Evolutionary conservation across 2,113 vertebrate species (phyloP), one percentile per base, ranked within the genome.

Genomic region (Nothoprocta perdicaria): DNA sequence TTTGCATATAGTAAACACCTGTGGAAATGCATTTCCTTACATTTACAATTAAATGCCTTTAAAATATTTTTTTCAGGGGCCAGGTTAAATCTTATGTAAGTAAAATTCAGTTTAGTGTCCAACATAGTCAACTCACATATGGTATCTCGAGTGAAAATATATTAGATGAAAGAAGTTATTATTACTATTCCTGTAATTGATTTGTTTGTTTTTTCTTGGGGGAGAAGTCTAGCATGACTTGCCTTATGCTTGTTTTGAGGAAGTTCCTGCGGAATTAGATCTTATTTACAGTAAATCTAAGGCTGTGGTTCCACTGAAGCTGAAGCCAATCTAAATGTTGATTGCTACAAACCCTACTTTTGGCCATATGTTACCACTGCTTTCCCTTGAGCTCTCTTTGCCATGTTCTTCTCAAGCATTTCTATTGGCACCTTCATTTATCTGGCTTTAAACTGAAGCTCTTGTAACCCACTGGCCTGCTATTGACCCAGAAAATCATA

Each of bases 291-390:
- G 87, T 96, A 94, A 96, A 96, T 91, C 93, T 69, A 88, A 94
- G 95, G 92, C 95, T 95, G 93, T 92, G 93, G 94, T 92, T 96
- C 93, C 82, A 86, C 93, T 92, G 92, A 93, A 96, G 94, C 93
- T 85, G 95, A 95, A 96, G 95, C 95, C 95, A 96, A 95, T 96
- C 94, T 95, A 94, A 96, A 96, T 94, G 93, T 95, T 96, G 93
- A 95, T 95, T 96, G 93, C 92, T 93, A 85, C 85, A 96, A 95
- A 95, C 94, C 94, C 93, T 95, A 94, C 92, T 96, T 96, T 95
- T 94, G 95, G 92, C 95, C 95, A 96, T 96, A 95, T 95, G 94
- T 95, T 96, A 94, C 85, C 93, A 94, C 83, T 0, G 83, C 93
- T 95, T 96, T 96, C 90, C 88, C 88, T 95, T 96, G 88, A 96